Evolutionary conservation across 2,888 invertebrate genomes (phyloP), one percentile per base, ranked within the genome.

Genomic region (Tholera decimalis): DNA sequence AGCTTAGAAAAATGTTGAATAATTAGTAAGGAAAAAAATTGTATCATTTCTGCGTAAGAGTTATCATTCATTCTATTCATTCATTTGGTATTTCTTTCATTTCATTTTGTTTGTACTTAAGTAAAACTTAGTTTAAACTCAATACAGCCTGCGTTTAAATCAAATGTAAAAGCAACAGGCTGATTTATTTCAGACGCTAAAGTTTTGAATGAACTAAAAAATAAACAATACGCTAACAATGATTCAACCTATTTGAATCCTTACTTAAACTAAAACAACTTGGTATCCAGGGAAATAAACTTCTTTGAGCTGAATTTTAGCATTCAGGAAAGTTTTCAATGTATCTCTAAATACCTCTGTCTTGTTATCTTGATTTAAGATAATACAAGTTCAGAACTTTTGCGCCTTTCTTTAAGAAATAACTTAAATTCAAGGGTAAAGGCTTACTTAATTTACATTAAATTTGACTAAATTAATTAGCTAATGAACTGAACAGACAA

Each of bases 251-350:
- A 5, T 11, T 24, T 39, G 33, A 41, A 61, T 43, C 39, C 47
- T 62, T 15, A 22, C 44, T 26, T 24, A 47, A 47, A 28, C 43
- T 13, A 6, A 11, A 9, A 37, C 58, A 70, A 62, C 46, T 66
- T 53, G 4, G 26, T 47, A 41, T 61, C 57, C 56, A 73, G 63
- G 20, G 39, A 46, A 46, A 20, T 43, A 56, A 72, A 77, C 51
- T 59, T 55, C 22, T 8, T 13, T 18, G 4, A 18, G 43, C 49
- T 49, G 35, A 58, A 50, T 49, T 63, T 56, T 24, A 56, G 51
- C 33, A 58, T 80, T 82, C 49, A 47, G 8, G 8, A 57, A 82
- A 82, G 70, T 70, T 72, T 49, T 55, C 30, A 47, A 35, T 5
- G 41, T 64, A 67, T 69, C 61, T 50, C 11, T 15, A 46, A 56